These are phyloP conservation scores for Isotomurus palustris DNA, from an alignment of 2,888 invertebrate species.

Conservation along the genomic window DNA sequence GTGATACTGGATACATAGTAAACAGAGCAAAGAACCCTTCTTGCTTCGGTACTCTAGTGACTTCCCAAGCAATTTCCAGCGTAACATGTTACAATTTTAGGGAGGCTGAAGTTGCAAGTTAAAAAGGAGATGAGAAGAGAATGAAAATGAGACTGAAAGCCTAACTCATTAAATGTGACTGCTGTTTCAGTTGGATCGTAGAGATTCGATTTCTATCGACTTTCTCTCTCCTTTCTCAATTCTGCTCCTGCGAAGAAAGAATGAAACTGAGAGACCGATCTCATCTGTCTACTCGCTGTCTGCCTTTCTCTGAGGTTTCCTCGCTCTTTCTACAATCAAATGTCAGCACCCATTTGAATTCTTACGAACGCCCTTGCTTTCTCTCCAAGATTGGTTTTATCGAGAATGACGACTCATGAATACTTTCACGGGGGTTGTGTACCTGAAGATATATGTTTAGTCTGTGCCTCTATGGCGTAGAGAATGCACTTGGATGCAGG, in stretches of 20 bases:
- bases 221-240: conserved; percentile 5
- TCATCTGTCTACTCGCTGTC: background rate
- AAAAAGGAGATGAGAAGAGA: conserved; percentile 6
- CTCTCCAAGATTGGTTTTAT: background rate
- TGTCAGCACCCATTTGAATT: background rate
- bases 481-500: no score
- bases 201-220: conserved; percentile 15
- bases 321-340: background rate
- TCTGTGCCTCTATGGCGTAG: no score
- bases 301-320: background rate
- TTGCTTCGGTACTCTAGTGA: conserved; percentile 1
- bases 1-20: no score
- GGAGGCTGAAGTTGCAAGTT: background rate
- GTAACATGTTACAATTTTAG: background rate
- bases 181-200: conserved; percentile 8
- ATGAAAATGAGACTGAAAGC: conserved; percentile 16
- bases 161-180: conserved; percentile 18
- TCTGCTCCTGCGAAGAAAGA: conserved; percentile 6
- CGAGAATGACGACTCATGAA: no score
- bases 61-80: background rate
- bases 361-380: no score
- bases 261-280: conserved; percentile 3
- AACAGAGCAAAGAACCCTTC: background rate
- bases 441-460: no score
- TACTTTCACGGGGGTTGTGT: no score